Percentiles rank a stretch among this genome's conserved stretches.
Evolutionary conservation across 2,888 invertebrate genomes (phyloP).

Genomic region (Graphium colonna): DNA sequence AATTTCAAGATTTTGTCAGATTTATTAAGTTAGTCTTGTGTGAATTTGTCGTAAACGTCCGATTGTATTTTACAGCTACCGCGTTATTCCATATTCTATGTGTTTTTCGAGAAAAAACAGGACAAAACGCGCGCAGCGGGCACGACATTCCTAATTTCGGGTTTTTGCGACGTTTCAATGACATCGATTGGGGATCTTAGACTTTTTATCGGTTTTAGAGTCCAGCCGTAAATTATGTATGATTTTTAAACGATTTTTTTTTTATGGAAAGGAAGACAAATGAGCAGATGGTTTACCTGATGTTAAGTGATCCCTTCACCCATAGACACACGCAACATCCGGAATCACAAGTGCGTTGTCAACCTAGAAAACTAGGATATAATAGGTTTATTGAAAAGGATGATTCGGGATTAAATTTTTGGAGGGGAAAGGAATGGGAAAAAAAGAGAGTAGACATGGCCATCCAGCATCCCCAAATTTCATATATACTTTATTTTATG

Average conservation of each 20-base stretch:
- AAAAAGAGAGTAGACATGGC: too few relatives aligned
- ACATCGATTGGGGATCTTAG: constrained; percentile 42
- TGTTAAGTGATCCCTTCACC: too few relatives aligned
- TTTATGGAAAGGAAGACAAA: too few relatives aligned
- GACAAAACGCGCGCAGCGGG: constrained; percentile 47
- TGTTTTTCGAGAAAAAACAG: constrained; percentile 45
- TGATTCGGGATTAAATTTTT: too few relatives aligned
- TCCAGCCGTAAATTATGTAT: not conserved
- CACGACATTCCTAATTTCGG: constrained; percentile 47
- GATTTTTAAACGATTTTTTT: constrained; percentile 50
- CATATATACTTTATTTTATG: too few relatives aligned
- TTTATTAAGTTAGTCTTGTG: constrained; percentile 73
- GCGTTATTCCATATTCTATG: constrained; percentile 56
- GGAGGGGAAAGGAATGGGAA: too few relatives aligned
- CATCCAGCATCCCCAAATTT: too few relatives aligned
- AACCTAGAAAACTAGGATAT: too few relatives aligned
- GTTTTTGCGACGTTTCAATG: constrained; percentile 41
- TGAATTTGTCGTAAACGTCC: constrained; percentile 75
- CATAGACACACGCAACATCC: too few relatives aligned
- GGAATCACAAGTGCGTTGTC: too few relatives aligned
- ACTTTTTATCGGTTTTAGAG: constrained; percentile 15
- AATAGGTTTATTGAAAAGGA: too few relatives aligned
- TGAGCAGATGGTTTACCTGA: too few relatives aligned
- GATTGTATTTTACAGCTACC: constrained; percentile 65
- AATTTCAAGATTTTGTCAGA: constrained; percentile 70